These are phyloP conservation scores for Danionella cerebrum DNA, from an alignment of 2,113 vertebrate genomes.

Conservation along the genomic window DNA sequence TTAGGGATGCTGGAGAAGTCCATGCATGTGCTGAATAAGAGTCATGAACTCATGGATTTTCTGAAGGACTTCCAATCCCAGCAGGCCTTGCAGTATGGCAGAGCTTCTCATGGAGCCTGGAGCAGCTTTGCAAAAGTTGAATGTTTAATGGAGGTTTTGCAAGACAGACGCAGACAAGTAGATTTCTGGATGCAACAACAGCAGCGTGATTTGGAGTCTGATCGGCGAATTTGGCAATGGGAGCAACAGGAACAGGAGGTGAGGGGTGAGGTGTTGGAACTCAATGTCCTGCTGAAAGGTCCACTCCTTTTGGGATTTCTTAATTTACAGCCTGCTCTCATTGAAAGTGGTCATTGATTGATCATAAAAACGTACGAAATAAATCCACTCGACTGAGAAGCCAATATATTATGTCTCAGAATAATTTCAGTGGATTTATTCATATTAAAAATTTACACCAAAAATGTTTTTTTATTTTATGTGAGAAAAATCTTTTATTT, in stretches of 20 bases:
- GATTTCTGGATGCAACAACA: conserved; percentile 66
- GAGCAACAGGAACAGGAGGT: conserved; percentile 73
- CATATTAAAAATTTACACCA: too few species aligned
- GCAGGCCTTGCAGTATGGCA: conserved; percentile 62
- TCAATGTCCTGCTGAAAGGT: too few species aligned
- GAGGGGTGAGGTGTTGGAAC: too few species aligned
- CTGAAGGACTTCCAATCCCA: conserved; percentile 73
- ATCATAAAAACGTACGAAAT: too few species aligned
- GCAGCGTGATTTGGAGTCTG: conserved; percentile 56
- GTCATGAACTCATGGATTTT: conserved; percentile 72
- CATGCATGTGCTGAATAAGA: conserved; percentile 76
- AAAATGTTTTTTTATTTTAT: too few species aligned
- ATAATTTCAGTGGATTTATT: too few species aligned
- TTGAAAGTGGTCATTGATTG: too few species aligned
- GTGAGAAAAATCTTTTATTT: too few species aligned
- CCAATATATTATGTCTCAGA: too few species aligned
- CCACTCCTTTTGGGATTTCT: too few species aligned
- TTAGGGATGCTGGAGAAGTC: conserved; percentile 81
- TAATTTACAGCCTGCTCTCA: too few species aligned
- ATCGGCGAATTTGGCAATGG: conserved; percentile 68
- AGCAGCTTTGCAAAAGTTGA: conserved; percentile 73
- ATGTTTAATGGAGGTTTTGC: conserved; percentile 76
- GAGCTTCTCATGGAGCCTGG: conserved; percentile 60
- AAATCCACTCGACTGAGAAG: too few species aligned
- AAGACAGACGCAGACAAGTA: conserved; percentile 76